A percentile compares a stretch with the other conserved stretches of the same genome.
These are phyloP conservation scores for Tichodroma muraria DNA, from an alignment of 2,113 vertebrate species.

Conservation along the genomic window DNA sequence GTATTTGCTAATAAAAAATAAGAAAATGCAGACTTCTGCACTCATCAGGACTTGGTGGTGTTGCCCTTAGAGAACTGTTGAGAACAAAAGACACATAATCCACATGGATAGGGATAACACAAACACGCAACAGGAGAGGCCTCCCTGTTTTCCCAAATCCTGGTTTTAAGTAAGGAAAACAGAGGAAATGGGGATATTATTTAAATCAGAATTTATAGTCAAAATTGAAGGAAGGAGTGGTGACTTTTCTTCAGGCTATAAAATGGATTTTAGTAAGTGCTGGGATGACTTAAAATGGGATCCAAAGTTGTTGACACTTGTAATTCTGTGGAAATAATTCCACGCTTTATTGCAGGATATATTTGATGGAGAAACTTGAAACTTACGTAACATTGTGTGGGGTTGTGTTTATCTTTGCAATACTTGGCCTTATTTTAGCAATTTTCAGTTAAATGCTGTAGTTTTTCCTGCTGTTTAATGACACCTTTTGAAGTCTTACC, in stretches of 20 bases:
- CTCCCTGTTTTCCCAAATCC: not conserved
- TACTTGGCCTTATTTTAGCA: not conserved
- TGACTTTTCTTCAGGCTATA: not conserved
- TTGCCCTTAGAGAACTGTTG: not conserved
- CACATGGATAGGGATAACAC: not conserved
- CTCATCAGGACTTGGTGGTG: not conserved
- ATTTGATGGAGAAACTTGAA: not conserved
- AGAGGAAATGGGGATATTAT: not conserved
- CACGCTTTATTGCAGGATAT: not conserved
- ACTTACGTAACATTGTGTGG: accelerated
- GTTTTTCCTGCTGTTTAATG: not conserved
- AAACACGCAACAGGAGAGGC: not conserved
- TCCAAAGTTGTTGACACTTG: not conserved
- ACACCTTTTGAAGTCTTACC: not conserved
- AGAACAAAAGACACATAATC: accelerated
- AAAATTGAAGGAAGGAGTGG: not conserved
- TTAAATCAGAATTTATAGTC: not conserved
- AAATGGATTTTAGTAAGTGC: not conserved
- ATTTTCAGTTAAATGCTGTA: not conserved
- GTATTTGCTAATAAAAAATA: not conserved
- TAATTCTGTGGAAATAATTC: not conserved
- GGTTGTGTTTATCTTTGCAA: not conserved
- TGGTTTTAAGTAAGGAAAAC: not conserved
- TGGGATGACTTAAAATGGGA: not conserved
- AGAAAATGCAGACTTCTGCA: not conserved